Percentiles rank a stretch among this genome's conserved stretches.
Evolutionary conservation across 2,113 vertebrate species (phyloP).

Genomic region (Petromus typicus): DNA sequence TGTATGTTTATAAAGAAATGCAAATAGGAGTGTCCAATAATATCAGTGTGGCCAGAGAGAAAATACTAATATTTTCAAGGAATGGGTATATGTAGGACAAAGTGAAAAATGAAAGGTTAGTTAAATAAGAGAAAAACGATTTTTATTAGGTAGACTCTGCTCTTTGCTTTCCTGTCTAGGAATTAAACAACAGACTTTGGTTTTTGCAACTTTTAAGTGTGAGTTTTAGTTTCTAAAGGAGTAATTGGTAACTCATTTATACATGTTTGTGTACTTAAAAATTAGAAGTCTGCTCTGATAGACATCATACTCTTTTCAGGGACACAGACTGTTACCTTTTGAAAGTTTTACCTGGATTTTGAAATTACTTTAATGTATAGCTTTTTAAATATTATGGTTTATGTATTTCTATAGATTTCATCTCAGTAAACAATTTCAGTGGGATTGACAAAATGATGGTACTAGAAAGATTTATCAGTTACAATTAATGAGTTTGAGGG

Average conservation of each 20-base stretch:
- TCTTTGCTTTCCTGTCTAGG: neutral
- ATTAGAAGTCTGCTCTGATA: neutral
- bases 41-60: neutral
- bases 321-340: neutral
- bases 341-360: conserved; percentile 13
- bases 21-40: neutral
- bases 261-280: conserved; percentile 27
- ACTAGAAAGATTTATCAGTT: conserved; percentile 8
- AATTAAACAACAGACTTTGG: conserved; percentile 7
- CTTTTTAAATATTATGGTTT: conserved; percentile 31
- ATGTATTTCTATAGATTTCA: neutral
- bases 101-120: neutral
- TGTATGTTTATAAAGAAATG: conserved; percentile 49
- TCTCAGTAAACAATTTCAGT: neutral
- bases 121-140: neutral
- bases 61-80: neutral
- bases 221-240: conserved; percentile 41
- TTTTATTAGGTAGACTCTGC: neutral
- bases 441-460: conserved; percentile 15
- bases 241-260: conserved; percentile 7
- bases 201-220: neutral
- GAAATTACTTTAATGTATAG: neutral
- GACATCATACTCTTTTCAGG: neutral
- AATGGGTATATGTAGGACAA: neutral
- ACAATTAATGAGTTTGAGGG: conserved; percentile 29